Conservation (phyloP, 1,140 invertebrate species). For the Pogonognathellus flavescens region DNA sequence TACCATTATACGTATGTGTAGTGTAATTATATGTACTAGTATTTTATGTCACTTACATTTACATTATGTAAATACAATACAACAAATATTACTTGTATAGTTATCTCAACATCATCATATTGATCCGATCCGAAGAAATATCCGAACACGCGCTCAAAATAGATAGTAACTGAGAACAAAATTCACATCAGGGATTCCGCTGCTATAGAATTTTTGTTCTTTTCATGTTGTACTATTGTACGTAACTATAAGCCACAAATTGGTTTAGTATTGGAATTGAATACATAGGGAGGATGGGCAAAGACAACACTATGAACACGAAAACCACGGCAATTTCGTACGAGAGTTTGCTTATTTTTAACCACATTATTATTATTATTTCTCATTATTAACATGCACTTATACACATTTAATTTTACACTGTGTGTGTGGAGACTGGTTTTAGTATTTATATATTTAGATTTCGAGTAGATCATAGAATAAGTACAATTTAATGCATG, state of each 20-base stretch:
- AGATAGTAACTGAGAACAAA: constrained; percentile 26
- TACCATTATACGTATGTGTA: too few species aligned
- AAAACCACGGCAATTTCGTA: constrained; percentile 35
- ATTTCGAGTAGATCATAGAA: not conserved
- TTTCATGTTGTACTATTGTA: constrained; percentile 25
- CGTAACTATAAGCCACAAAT: constrained; percentile 48
- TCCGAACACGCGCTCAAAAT: constrained; percentile 35
- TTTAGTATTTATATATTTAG: not conserved
- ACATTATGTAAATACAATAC: not conserved
- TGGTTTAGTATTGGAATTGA: constrained; percentile 39
- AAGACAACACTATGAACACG: constrained; percentile 17
- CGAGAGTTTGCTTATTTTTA: not conserved
- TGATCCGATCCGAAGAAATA: not conserved
- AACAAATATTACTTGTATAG: not conserved
- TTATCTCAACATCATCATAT: not conserved
- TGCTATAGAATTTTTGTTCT: constrained; percentile 44
- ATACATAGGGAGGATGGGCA: constrained; percentile 17
- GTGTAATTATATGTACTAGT: not conserved
- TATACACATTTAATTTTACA: constrained; percentile 4
- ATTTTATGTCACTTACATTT: constrained; percentile 19
- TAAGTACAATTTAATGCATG: not conserved
- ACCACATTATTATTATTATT: not conserved
- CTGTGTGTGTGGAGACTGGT: not conserved
- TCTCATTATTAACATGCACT: not conserved
- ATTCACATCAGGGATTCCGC: constrained; percentile 43